Percentiles rank a stretch among this genome's conserved stretches.
phyloP scores from a whole-genome alignment of 2,888 invertebrate genomes.

The Spodoptera exigua region DNA sequence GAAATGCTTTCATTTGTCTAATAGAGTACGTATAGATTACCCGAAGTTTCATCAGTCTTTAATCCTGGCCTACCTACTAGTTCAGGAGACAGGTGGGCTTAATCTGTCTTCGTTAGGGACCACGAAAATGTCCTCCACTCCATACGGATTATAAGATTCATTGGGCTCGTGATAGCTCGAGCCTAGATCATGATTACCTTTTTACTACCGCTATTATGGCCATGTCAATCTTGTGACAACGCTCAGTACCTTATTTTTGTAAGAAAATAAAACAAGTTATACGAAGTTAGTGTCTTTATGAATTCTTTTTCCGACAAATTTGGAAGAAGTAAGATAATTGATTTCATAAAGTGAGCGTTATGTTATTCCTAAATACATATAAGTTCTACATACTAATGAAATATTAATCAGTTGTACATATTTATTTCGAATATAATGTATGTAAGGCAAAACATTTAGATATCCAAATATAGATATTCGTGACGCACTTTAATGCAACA shows the following conservation, averaged over 20 bases:
- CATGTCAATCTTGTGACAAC: slow-evolving; percentile 12
- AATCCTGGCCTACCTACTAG: slow-evolving; percentile 50
- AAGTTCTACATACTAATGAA: too few relatives aligned
- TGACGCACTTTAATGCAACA: slow-evolving; percentile 14
- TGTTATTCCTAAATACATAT: too few relatives aligned
- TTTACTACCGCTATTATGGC: slow-evolving; percentile 37
- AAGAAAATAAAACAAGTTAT: too few relatives aligned
- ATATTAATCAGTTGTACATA: too few relatives aligned
- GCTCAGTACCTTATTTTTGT: neutral
- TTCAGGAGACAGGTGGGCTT: slow-evolving; percentile 63
- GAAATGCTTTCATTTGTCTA: neutral
- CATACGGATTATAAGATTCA: slow-evolving; percentile 61
- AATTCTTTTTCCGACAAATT: too few relatives aligned
- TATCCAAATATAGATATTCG: slow-evolving; percentile 6
- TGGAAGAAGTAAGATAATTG: too few relatives aligned
- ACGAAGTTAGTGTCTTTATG: too few relatives aligned
- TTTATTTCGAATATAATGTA: too few relatives aligned
- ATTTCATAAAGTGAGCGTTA: too few relatives aligned
- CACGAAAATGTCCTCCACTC: slow-evolving; percentile 59
- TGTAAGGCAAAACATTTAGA: neutral
- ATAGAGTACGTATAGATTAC: slow-evolving; percentile 30
- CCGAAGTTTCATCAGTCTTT: slow-evolving; percentile 49
- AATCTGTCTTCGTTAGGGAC: slow-evolving; percentile 83
- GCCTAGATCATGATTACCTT: slow-evolving; percentile 41
- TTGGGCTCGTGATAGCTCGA: slow-evolving; percentile 36